phyloP scores from a whole-genome alignment of 2,888 invertebrate genomes.

The Ophion obscuratus region DNA sequence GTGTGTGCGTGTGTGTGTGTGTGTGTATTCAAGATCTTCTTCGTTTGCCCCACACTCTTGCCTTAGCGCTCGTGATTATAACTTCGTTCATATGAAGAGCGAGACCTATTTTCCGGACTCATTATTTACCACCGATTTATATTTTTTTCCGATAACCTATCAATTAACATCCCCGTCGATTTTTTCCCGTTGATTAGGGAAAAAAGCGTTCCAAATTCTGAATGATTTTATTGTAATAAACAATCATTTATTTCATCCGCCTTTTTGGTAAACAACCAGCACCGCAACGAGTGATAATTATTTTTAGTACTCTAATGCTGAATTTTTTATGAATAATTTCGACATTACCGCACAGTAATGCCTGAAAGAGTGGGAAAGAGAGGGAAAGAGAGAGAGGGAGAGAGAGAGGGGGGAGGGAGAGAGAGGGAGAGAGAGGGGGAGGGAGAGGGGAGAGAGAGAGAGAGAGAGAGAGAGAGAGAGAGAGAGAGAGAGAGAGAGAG shows the following conservation, averaged over 20 bases:
- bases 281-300: too few species aligned
- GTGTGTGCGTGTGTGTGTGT: not conserved
- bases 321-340: too few species aligned
- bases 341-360: too few species aligned
- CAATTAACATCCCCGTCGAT: not conserved
- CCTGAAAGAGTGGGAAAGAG: not conserved
- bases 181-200: too few species aligned
- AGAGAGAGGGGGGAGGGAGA: too few species aligned
- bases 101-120: constrained; percentile 28
- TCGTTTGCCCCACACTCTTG: constrained; percentile 6
- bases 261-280: too few species aligned
- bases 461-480: not conserved
- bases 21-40: constrained; percentile 19
- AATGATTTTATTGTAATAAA: too few species aligned
- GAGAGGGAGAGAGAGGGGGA: not conserved
- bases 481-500: not conserved
- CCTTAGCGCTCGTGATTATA: constrained; percentile 8
- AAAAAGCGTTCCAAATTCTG: too few species aligned
- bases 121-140: constrained; percentile 22
- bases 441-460: not conserved
- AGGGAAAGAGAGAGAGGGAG: too few species aligned
- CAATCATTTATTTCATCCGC: too few species aligned
- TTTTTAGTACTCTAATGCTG: too few species aligned
- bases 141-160: constrained; percentile 8
- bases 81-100: constrained; percentile 35